Conservation (phyloP, 2,888 invertebrate genomes). For the Melipona beecheii region DNA sequence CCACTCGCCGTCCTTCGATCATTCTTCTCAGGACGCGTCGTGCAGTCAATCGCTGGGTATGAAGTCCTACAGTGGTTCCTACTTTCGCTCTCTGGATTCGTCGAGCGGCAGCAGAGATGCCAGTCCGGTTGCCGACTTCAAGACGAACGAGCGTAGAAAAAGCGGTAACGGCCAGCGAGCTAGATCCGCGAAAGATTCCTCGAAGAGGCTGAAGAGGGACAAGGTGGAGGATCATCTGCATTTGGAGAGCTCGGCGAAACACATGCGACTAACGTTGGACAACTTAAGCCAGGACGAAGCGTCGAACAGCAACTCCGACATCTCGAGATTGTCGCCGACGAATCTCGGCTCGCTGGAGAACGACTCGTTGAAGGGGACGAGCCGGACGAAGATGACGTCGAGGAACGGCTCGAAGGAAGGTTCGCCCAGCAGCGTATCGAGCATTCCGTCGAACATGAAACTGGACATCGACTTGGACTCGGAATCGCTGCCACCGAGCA, state of each 20-base stretch:
- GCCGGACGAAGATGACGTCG: slow-evolving; percentile 68
- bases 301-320: slow-evolving; percentile 79
- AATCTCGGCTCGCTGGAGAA: slow-evolving; percentile 72
- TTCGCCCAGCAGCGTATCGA: slow-evolving; percentile 78
- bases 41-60: slow-evolving; percentile 81
- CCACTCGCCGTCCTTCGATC: slow-evolving; percentile 89
- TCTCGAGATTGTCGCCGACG: slow-evolving; percentile 76
- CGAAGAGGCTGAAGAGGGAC: slow-evolving; percentile 70
- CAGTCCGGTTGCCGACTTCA: slow-evolving; percentile 84
- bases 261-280: slow-evolving; percentile 76
- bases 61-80: slow-evolving; percentile 79
- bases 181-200: slow-evolving; percentile 68
- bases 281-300: slow-evolving; percentile 80
- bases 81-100: slow-evolving; percentile 82
- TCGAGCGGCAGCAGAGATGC: slow-evolving; percentile 84
- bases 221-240: slow-evolving; percentile 67
- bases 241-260: slow-evolving; percentile 69
- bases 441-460: slow-evolving; percentile 78
- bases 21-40: slow-evolving; percentile 85
- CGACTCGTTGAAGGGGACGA: slow-evolving; percentile 71
- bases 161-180: slow-evolving; percentile 67
- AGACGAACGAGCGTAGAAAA: slow-evolving; percentile 77
- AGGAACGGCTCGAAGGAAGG: slow-evolving; percentile 80
- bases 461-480: slow-evolving; percentile 80
- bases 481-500: slow-evolving; percentile 74